These are phyloP conservation scores for Urosaurus nigricauda DNA, from an alignment of 2,797 vertebrate genomes.

Conservation along the genomic window DNA sequence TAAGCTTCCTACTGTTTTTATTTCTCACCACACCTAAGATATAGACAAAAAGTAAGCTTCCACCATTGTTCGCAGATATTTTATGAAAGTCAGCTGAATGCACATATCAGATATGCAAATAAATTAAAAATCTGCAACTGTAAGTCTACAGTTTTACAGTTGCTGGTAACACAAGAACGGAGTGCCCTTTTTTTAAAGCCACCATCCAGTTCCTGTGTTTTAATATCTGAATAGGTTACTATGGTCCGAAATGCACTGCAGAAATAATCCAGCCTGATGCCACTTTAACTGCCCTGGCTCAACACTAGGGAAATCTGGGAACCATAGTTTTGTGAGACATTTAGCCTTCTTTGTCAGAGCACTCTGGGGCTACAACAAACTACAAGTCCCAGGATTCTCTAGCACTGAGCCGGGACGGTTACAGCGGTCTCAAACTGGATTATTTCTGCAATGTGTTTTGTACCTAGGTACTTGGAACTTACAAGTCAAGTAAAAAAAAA, in stretches of 20 bases:
- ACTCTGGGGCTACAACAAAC: no score
- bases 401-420: no score
- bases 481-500: not conserved
- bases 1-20: not conserved
- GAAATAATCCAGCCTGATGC: no score
- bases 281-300: no score
- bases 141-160: conserved; percentile 56
- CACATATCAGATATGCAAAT: conserved; percentile 64
- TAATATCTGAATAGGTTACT: not conserved
- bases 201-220: conserved; percentile 55
- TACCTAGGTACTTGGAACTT: not conserved
- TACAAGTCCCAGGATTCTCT: no score
- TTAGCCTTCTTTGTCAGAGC: no score
- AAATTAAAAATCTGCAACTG: conserved; percentile 74
- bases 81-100: conserved; percentile 49
- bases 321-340: no score
- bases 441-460: no score
- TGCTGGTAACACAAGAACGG: conserved; percentile 64
- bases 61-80: conserved; percentile 47
- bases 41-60: not conserved
- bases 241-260: no score
- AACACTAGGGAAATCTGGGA: no score
- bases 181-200: conserved; percentile 69
- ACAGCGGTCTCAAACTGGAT: no score
- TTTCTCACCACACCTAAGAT: not conserved